Conservation (phyloP, 1,140 invertebrate genomes). For the Coenobita brevimanus region DNA sequence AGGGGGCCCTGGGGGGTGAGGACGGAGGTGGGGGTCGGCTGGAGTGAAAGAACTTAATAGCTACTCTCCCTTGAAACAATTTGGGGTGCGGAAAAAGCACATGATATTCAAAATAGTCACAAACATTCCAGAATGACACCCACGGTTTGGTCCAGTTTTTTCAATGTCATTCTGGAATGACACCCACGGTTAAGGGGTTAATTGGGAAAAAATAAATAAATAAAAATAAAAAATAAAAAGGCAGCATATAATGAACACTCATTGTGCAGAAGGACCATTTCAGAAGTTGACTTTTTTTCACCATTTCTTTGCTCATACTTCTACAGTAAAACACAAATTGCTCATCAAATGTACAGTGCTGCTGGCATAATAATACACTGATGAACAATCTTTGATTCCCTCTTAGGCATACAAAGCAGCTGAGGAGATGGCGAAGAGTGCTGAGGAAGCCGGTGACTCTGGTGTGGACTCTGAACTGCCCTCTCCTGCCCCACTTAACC, state of each 20-base stretch:
- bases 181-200: too few relatives aligned
- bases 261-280: background rate
- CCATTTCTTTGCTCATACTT: background rate
- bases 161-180: too few relatives aligned
- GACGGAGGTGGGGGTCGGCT: too few relatives aligned
- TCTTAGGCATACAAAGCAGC: constrained; percentile 29
- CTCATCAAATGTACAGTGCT: background rate
- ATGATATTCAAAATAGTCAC: background rate
- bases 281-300: background rate
- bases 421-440: constrained; percentile 14
- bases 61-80: too few relatives aligned
- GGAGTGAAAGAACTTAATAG: too few relatives aligned
- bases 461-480: constrained; percentile 31
- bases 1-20: too few relatives aligned
- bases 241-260: background rate
- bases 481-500: constrained; percentile 37
- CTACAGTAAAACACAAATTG: background rate
- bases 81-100: background rate
- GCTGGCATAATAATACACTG: background rate
- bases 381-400: background rate
- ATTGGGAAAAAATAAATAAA: background rate
- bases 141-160: too few relatives aligned
- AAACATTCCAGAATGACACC: too few relatives aligned
- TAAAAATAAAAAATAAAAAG: background rate
- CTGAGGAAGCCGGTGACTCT: constrained; percentile 1